Evolutionary conservation across 2,888 invertebrate species (phyloP), one percentile per base, ranked within the genome.

Genomic region (Platycheirus albimanus): DNA sequence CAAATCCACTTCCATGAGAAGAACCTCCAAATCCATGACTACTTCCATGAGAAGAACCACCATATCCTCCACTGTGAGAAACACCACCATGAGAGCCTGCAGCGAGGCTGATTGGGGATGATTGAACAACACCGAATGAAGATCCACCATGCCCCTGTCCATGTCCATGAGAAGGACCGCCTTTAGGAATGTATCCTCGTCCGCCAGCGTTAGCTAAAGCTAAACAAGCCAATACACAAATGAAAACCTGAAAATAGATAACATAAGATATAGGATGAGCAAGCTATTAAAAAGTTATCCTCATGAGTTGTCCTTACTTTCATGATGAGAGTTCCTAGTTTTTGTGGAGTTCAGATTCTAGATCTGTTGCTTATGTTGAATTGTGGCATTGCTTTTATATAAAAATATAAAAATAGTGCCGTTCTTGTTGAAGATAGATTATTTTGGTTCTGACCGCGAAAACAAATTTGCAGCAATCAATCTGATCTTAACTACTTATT

Each of bases 201-300:
- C 83, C 83, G 45, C 81, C 76, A 45, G 86, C 86, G 4, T 41
- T 69, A 6, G 49, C 86, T 2, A 61, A 28, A 0, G 80, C 85
- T 51, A 85, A 52, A 24, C 52, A 75, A 8, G 83, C 85, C 66
- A 86, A 28, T 30, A 85, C 15, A 61, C 78, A 86, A 51, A 86
- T 64, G 38, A 86, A 85, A 13, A 58, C 19, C 86, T 86, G 28
- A 11, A 74, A 54, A 15, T 4, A 47, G 54, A 47, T n/a, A n/a
- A n/a, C n/a, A n/a, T n/a, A 24, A 6, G 33, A 7, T 20, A 4
- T 4, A 33, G 52, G 24, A 24, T n/a, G n/a, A 30, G 43, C 20
- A 75, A 6, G 1, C 8, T 0, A 36, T 24, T 8, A 10, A 24
- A 3, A 33, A 6, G 0, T 1, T 8, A 45, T 30, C 63, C 33